Percentiles rank a stretch among this genome's conserved stretches.
These are phyloP conservation scores for Dorcus parallelipipedus DNA, from an alignment of 2,888 invertebrate species.

Conservation along the genomic window DNA sequence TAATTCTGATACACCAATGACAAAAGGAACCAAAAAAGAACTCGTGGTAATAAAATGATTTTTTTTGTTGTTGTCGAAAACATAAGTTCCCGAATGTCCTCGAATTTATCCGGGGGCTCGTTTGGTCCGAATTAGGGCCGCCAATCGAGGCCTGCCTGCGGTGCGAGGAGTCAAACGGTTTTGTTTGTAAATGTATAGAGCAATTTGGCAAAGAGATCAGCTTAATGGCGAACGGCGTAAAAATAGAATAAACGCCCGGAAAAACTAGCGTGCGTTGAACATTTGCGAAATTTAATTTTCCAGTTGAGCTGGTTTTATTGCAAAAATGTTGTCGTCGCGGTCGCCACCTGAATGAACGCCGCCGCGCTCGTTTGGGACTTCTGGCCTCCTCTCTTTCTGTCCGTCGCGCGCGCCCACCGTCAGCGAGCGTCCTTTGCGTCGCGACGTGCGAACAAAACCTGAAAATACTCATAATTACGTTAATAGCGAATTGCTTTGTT, in stretches of 20 bases:
- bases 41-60: too few relatives aligned
- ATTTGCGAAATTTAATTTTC: constrained; percentile 50
- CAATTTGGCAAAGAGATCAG: constrained; percentile 23
- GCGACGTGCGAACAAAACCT: constrained; percentile 8
- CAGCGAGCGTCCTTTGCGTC: background rate
- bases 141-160: too few relatives aligned
- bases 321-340: constrained; percentile 35
- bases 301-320: constrained; percentile 46
- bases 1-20: too few relatives aligned
- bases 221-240: constrained; percentile 21
- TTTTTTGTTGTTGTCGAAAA: too few relatives aligned
- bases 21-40: too few relatives aligned
- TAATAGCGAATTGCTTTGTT: constrained; percentile 22
- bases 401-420: background rate
- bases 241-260: constrained; percentile 33
- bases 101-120: too few relatives aligned
- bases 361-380: constrained; percentile 3
- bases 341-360: background rate
- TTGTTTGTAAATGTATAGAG: background rate
- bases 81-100: too few relatives aligned
- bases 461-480: constrained; percentile 17
- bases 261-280: constrained; percentile 44
- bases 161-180: too few relatives aligned
- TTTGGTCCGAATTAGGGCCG: too few relatives aligned
- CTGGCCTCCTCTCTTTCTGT: background rate